Evolutionary conservation across 2,888 invertebrate genomes (phyloP), one percentile per base, ranked within the genome.

Genomic region (Lumbricus terrestris): DNA sequence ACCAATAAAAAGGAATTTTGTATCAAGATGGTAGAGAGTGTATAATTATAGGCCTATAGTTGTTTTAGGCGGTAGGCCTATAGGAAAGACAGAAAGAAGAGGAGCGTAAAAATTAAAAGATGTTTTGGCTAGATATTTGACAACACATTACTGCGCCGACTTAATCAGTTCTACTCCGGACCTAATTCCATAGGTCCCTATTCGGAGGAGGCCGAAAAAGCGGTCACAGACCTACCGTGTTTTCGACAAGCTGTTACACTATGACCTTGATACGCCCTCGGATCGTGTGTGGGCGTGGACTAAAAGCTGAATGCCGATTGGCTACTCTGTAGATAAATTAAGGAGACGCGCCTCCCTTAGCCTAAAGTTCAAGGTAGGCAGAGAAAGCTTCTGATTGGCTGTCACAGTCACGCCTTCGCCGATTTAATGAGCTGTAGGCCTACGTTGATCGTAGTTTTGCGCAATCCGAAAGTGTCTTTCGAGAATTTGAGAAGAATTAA

Each of bases 231-330:
- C 4, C 23, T 54, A 54, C 11, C 69, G 0, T 69, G 69, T 69
- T 69, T 69, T 69, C 69, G 8, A 18, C 69, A n/a, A 69, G n/a
- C 29, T 69, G 29, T n/a, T 69, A 1, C 11, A 69, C 18, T 8
- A n/a, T 69, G n/a, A 69, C 69, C 69, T 69, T 69, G 69, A 4
- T 69, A 69, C 69, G 69, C n/a, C 69, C 69, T 69, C n/a, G 69
- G n/a, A 69, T n/a, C 69, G 69, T 69, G 69, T 69, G 69, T 69
- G 69, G 69, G 69, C 69, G 69, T 69, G 69, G 69, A 69, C 69
- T 69, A 69, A 69, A 69, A n/a, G n/a, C 69, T n/a, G 5, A n/a
- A 29, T 11, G 69, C n/a, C n/a, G 69, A 69, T 69, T 69, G 69
- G 69, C 69, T 69, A n/a, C 3, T n/a, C 1, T 5, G 69, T n/a